Evolutionary conservation across 2,888 invertebrate genomes (phyloP), one percentile per base, ranked within the genome.

Genomic region (Celastrina argiolus): DNA sequence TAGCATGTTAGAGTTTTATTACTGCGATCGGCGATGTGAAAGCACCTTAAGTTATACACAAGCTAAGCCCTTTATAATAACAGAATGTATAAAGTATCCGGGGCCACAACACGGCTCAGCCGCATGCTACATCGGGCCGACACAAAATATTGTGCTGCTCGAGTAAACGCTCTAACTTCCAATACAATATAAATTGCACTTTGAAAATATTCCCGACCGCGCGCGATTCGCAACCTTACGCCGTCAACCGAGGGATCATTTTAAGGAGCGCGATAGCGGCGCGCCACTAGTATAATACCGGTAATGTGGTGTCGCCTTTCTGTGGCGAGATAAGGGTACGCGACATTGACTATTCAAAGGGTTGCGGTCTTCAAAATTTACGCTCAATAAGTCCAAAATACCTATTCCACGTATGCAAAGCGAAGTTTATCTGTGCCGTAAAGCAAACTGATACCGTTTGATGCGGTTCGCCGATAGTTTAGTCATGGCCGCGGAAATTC

Each of bases 301-400:
- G 90, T 91, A 91, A 90, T 91, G 89, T 87, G 87, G 87, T 90
- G 90, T 89, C 90, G 87, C 87, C 83, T 89, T 87, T 90, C 90
- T 88, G 89, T 81, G 89, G 88, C 82, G 83, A 90, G 91, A 91
- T 91, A 91, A 91, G 89, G 88, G 88, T 85, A 86, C 85, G 88
- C 90, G 90, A 89, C 89, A 90, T 90, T 89, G 90, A 89, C 89
- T 91, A 90, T 91, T 90, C 90, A 91, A 91, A 91, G 90, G 89
- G 90, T 84, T 89, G 90, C 80, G 89, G 90, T 89, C 88, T 82
- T 88, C 88, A 87, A 89, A 90, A 91, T 90, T 90, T 87, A 85
- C 87, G 88, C 88, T 88, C 90, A 88, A 90, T 90, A 90, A 87
- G 83, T 85, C 77, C 81, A 81, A 84, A 87, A 87, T 87, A 87